These are phyloP conservation scores for Chascanopsetta lugubris DNA, from an alignment of 2,113 vertebrate genomes.

Conservation along the genomic window DNA sequence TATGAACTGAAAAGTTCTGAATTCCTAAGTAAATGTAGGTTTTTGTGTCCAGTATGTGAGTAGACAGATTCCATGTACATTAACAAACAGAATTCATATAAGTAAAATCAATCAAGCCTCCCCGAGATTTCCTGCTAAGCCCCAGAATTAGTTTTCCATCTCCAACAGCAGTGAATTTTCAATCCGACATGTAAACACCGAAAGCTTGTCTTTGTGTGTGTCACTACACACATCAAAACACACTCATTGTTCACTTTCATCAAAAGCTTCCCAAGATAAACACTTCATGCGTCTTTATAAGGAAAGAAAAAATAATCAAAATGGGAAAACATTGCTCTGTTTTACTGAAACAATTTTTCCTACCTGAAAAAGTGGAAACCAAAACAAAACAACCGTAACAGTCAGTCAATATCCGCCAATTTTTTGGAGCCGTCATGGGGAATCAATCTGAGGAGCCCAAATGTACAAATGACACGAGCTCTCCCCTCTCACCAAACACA, in stretches of 20 bases:
- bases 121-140: background rate
- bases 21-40: background rate
- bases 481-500: background rate
- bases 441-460: constrained; percentile 20
- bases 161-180: background rate
- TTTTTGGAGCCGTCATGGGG: background rate
- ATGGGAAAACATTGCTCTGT: no score
- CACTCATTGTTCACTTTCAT: background rate
- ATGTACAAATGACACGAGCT: background rate
- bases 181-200: background rate
- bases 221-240: background rate
- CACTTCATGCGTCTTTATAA: constrained; percentile 5
- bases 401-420: constrained; percentile 1
- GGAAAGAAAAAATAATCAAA: background rate
- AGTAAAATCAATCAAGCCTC: background rate
- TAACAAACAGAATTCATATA: no score
- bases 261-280: constrained; percentile 1
- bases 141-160: background rate
- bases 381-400: background rate
- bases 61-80: no score
- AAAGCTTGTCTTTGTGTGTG: background rate
- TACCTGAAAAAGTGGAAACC: background rate
- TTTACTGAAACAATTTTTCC: no score
- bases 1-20: background rate
- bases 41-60: no score